Conservation (phyloP, 1,140 invertebrate species). For the Rhyzopertha dominica region DNA sequence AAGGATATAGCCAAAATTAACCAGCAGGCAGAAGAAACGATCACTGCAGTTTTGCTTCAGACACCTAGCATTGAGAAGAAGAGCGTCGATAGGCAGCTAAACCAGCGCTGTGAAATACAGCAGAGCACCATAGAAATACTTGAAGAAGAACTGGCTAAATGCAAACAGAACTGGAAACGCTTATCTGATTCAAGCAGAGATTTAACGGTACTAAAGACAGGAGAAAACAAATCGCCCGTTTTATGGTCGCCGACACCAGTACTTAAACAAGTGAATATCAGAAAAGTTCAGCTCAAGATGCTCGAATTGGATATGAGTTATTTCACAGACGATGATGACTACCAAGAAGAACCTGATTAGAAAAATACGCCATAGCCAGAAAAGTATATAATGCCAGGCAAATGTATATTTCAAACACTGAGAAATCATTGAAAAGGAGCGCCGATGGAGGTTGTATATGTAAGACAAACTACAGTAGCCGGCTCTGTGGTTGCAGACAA, state of each 20-base stretch:
- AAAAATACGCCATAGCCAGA: slow-evolving; percentile 53
- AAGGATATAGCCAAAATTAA: slow-evolving; percentile 25
- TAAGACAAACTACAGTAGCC: slow-evolving; percentile 54
- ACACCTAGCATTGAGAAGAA: slow-evolving; percentile 25
- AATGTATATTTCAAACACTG: slow-evolving; percentile 14
- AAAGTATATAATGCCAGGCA: slow-evolving; percentile 20
- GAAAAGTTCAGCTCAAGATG: neutral
- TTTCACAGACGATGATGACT: slow-evolving; percentile 46
- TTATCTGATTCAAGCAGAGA: neutral
- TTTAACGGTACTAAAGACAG: neutral
- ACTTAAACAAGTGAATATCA: slow-evolving; percentile 1
- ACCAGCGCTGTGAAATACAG: slow-evolving; percentile 31
- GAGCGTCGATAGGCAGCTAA: slow-evolving; percentile 37
- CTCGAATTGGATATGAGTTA: neutral
- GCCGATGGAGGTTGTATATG: slow-evolving; percentile 56
- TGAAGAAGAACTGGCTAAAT: slow-evolving; percentile 22
- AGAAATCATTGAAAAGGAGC: slow-evolving; percentile 46
- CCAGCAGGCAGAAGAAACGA: slow-evolving; percentile 49
- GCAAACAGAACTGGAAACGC: slow-evolving; percentile 20
- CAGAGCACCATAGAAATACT: slow-evolving; percentile 26
- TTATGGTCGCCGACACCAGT: slow-evolving; percentile 29
- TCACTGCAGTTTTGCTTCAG: slow-evolving; percentile 41
- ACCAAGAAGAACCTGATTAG: slow-evolving; percentile 65
- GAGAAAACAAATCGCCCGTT: slow-evolving; percentile 15
- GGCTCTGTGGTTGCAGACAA: slow-evolving; percentile 57